Base-by-base conservation (phyloP, 92 coral and sea anemone species). In the Porites rus region DNA sequence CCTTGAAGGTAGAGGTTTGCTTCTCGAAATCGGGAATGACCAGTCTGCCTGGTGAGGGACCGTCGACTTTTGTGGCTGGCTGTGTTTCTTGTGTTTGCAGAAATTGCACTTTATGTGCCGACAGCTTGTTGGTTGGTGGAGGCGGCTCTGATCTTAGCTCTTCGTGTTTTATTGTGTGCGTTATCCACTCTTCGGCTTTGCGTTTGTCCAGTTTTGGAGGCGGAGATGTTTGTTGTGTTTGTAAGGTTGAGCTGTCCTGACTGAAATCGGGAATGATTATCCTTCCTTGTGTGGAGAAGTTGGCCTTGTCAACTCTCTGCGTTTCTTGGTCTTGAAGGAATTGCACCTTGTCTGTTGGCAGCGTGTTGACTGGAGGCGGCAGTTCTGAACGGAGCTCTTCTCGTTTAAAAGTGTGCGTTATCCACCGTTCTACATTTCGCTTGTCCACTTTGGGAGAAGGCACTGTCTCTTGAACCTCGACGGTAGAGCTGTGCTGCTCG, bases 391-490 rank as follows among this genome's bases (percentile, higher is more conserved):
- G 22, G 74, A 69, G 46, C 38, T 69, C 53, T 28, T 69, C 52
- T 28, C 38, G 54, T 10, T 25, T 69, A 25, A 28, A 9, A 8
- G 38, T 28, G 18, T 69, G 74, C 9, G 52, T 69, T 69, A 72
- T 16, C 76, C 76, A 72, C 60, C 38, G 59, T 50, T 72, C 76
- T 1, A 38, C 10, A 6, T 50, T 72, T 3, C 2, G 76, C 16
- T 72, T 72, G 4, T 72, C 60, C 3, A 72, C 76, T 72, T 72
- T 72, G 1, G 76, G 60, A 18, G 76, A 24, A 18, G 76, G 76
- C 9, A 12, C 1, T 43, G 2, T 3, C 7, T 72, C 76, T 72
- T 72, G n/a, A 8, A 46, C 60, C 25, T 50, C 76, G 4, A 51
- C 8, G 22, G 60, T 18, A 0, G 25, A 72, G n/a, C 24, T 72